Conservation (phyloP, 2,797 vertebrate species). For the Cynodonichthys magdalenae region DNA sequence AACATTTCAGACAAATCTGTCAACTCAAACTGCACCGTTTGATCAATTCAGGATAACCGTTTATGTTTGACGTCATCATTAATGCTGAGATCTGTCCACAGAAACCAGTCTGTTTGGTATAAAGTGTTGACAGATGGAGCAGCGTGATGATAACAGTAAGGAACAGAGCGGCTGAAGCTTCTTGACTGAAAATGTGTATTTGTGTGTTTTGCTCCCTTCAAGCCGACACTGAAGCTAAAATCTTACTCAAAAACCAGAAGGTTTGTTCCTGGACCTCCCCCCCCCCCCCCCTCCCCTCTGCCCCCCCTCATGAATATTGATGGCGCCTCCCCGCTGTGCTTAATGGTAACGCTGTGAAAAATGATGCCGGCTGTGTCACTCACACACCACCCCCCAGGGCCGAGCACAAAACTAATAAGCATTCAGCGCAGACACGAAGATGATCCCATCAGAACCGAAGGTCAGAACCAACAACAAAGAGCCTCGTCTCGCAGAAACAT, state of each 20-base stretch:
- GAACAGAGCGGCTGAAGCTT: background rate
- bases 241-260: slow-evolving; percentile 31
- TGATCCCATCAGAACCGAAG: slow-evolving; percentile 59
- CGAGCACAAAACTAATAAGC: slow-evolving; percentile 58
- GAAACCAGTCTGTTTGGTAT: no score
- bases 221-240: background rate
- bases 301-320: slow-evolving; percentile 81
- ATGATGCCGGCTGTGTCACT: slow-evolving; percentile 69
- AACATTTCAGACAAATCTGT: no score
- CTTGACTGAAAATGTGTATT: background rate
- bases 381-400: slow-evolving; percentile 57
- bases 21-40: no score
- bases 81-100: no score
- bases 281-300: background rate
- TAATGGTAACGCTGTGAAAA: slow-evolving; percentile 78
- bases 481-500: slow-evolving; percentile 32
- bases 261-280: slow-evolving; percentile 30
- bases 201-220: background rate
- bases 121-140: no score
- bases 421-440: slow-evolving; percentile 50
- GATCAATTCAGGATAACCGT: no score
- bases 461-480: slow-evolving; percentile 33
- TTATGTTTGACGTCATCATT: no score
- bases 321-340: slow-evolving; percentile 64
- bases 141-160: background rate